Evolutionary conservation across 2,888 invertebrate species (phyloP).

Genomic region (Microplitis deprimator): DNA sequence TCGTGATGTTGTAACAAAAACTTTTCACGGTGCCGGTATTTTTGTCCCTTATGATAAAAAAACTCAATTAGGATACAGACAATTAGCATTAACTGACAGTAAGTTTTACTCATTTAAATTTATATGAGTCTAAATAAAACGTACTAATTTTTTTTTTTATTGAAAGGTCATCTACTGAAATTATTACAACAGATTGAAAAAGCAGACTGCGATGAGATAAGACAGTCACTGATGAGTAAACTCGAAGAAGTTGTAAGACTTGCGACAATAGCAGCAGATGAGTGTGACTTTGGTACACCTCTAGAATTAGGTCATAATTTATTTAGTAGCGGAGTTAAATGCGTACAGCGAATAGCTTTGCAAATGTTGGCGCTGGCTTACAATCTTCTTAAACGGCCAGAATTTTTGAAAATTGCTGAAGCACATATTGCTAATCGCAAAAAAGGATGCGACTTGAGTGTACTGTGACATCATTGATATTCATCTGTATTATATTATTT

Average conservation of each 20-base stretch:
- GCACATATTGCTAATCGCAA: slow-evolving; percentile 83
- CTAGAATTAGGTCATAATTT: slow-evolving; percentile 90
- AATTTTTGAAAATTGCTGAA: slow-evolving; percentile 82
- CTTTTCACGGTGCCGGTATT: slow-evolving; percentile 87
- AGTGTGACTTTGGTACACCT: slow-evolving; percentile 95
- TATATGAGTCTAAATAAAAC: background rate
- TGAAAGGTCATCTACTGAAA: slow-evolving; percentile 79
- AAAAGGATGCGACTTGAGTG: slow-evolving; percentile 74
- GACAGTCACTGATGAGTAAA: slow-evolving; percentile 77
- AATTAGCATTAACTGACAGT: slow-evolving; percentile 79
- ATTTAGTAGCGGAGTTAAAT: slow-evolving; percentile 82
- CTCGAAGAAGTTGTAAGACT: slow-evolving; percentile 87
- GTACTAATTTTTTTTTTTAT: slow-evolving; percentile 34
- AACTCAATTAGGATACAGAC: slow-evolving; percentile 89
- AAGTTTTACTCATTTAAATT: slow-evolving; percentile 54
- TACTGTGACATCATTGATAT: slow-evolving; percentile 55
- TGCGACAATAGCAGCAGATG: slow-evolving; percentile 92
- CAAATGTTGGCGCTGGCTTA: slow-evolving; percentile 83
- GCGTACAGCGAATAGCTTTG: slow-evolving; percentile 78
- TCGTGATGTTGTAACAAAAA: slow-evolving; percentile 78
- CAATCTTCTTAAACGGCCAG: slow-evolving; percentile 80
- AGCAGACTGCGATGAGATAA: slow-evolving; percentile 75
- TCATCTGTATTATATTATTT: background rate
- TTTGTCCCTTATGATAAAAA: slow-evolving; percentile 88
- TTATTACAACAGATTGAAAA: slow-evolving; percentile 79